Base-by-base conservation (phyloP, 92 coral and sea anemone genomes). In the Bergia sp. region DNA sequence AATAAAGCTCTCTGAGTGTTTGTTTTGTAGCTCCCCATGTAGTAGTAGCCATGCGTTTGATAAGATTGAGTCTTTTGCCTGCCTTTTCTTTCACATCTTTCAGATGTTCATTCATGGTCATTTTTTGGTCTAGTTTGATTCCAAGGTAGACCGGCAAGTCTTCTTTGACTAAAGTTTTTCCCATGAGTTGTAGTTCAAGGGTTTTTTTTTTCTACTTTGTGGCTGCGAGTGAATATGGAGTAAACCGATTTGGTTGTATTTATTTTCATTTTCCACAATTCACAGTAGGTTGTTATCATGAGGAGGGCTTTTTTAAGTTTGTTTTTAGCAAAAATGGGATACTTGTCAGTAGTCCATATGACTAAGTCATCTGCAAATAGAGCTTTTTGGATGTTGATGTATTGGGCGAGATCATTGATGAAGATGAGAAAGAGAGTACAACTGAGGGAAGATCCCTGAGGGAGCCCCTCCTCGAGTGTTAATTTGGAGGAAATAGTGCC, bases 11-110 rank as follows among this genome's bases (percentile, higher is more conserved):
- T 55, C 64, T 55, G 64, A 55, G 64, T 55, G 64, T 55, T 55
- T 55, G 64, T 55, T 55, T 55, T 55, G 23, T 79, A n/a, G 61
- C 84, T 13, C 84, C 61, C 84, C 84, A 79, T 55, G 23, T 23
- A 13, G 61, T 55, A 55, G 64, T 55, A 55, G 64, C 64, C 64
- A 55, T 55, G 64, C 64, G 64, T 55, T 55, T 55, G 84, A 79
- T 39, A 29, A 79, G 64, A 38, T 79, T 79, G 12, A 43, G 64
- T 13, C 84, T 55, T 79, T 79, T 39, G 23, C 29, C 37, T n/a
- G 84, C 61, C 40, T 79, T 79, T 64, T 79, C 84, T 6, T 29
- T 21, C 61, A 37, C 64, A 79, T 20, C 61, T 64, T 13, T 79
- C 36, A 79, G 5, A 37, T 79, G 84, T 20, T n/a, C 61, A 37